phyloP scores from a whole-genome alignment of 2,113 vertebrate genomes.

The Melanostigma gelatinosum region DNA sequence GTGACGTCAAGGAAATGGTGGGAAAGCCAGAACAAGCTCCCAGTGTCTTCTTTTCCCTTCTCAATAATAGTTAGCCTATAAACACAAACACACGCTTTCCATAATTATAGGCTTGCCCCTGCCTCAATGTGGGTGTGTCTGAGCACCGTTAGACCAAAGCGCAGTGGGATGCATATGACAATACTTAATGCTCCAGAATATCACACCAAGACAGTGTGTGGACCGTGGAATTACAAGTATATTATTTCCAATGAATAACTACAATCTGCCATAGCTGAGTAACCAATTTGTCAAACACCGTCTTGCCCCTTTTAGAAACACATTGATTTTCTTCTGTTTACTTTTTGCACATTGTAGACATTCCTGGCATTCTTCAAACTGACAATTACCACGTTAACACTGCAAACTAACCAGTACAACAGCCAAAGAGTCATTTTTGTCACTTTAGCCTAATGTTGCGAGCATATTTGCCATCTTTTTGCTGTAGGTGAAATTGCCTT shows the following conservation, averaged over 20 bases:
- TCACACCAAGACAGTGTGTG: neutral
- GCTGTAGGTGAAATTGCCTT: neutral
- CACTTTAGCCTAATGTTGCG: neutral
- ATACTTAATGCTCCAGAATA: slow-evolving; percentile 19
- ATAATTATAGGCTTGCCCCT: slow-evolving; percentile 71
- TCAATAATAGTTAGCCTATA: slow-evolving; percentile 67
- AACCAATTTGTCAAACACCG: neutral
- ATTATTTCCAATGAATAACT: neutral
- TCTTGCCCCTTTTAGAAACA: neutral
- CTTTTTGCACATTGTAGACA: neutral
- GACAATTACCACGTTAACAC: slow-evolving; percentile 1
- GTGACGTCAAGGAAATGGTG: slow-evolving; percentile 21
- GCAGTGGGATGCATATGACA: slow-evolving; percentile 26
- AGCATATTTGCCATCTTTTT: neutral
- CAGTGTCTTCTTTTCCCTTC: slow-evolving; percentile 28
- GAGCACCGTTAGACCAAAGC: slow-evolving; percentile 60
- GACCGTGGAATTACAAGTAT: neutral
- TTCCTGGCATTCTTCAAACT: slow-evolving; percentile 22
- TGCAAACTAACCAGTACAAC: slow-evolving; percentile 4
- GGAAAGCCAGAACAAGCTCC: slow-evolving; percentile 18
- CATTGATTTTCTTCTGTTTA: neutral
- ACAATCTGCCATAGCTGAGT: neutral
- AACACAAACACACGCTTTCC: slow-evolving; percentile 77
- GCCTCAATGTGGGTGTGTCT: slow-evolving; percentile 69
- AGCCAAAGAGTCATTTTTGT: neutral